Base-by-base conservation (phyloP, 64 coral and sea anemone species). In the Catalaphyllia jardinei region DNA sequence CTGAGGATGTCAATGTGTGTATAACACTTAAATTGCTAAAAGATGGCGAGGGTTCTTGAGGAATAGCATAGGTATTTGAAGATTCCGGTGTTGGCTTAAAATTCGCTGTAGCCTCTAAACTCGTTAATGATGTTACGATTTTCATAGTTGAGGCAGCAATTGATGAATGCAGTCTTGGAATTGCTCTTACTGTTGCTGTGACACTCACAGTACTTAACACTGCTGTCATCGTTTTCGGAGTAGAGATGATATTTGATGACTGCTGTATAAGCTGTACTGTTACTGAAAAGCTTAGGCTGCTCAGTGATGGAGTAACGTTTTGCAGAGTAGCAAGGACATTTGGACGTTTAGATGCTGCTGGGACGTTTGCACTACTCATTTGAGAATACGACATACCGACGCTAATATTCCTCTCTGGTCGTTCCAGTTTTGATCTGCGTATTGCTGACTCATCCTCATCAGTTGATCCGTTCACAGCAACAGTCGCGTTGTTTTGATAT, bases 391-490 rank as follows among this genome's bases (percentile, higher is more conserved):
- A 49, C 7, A 16, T 10, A 8, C 39, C 39, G 19, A 77, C 49
- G 33, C 74, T 77, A 9, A 6, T 77, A 77, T 42, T 50, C 3
- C 25, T 0, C 7, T 49, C 31, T 71, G 35, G 24, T 8, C 15
- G 63, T 50, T 64, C 63, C 12, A 85, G 24, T 22, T 85, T 22
- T 16, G 81, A 85, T 71, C 81, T 71, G 9, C 81, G 62, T 67
- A 85, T 50, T 42, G 63, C 38, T 71, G 9, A 38, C 39, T 71
- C 81, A 16, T 69, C 62, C 7, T 50, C 33, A 15, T 71, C 35
- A 16, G n/a, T 24, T 69, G 24, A 0, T 0, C 24, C 49, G 19
- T 79, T 85, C 60, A 18, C 22, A 51, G 27, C 9, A 31, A 1
- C 22, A 14, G 50, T 77, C 22, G 17, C 25, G 22, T 33, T 15